Percentiles rank a stretch among this genome's conserved stretches.
phyloP scores from a whole-genome alignment of 2,888 invertebrate genomes.

The Aspidiotus rigidus region DNA sequence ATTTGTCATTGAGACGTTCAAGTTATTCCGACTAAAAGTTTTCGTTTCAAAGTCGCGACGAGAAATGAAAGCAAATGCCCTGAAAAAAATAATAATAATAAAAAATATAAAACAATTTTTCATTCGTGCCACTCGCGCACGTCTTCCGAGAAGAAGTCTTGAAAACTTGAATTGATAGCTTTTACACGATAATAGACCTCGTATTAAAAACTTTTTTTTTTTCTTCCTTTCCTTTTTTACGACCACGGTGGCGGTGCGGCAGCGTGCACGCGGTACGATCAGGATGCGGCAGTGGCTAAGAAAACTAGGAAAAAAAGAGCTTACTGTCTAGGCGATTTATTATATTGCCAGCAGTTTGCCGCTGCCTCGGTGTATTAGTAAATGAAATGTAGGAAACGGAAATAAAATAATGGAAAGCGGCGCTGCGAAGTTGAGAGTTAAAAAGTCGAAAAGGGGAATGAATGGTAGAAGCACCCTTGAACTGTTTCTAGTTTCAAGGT shows the following conservation, averaged over 20 bases:
- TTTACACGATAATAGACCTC: too few species aligned
- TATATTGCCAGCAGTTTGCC: conserved; percentile 28
- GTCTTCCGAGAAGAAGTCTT: too few species aligned
- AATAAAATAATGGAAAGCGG: conserved; percentile 34
- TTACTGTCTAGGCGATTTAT: conserved; percentile 23
- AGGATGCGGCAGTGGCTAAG: background rate
- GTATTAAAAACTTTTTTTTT: background rate
- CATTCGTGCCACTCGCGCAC: too few species aligned
- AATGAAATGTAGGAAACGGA: conserved; percentile 34
- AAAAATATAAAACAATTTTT: too few species aligned
- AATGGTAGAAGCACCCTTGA: conserved; percentile 27
- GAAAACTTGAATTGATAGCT: too few species aligned
- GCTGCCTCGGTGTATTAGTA: conserved; percentile 28
- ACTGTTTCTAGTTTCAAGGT: conserved; percentile 21
- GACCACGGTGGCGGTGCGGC: background rate
- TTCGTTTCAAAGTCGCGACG: too few species aligned
- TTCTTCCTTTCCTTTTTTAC: background rate
- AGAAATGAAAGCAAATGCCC: too few species aligned
- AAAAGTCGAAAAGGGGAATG: conserved; percentile 24
- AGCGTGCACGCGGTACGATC: background rate
- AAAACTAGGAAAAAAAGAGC: background rate
- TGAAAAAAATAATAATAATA: too few species aligned
- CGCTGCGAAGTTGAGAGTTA: conserved; percentile 31
- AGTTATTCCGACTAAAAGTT: too few species aligned
- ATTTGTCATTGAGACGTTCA: too few species aligned